Base-by-base conservation (phyloP, 2,113 vertebrate species). In the Saiga tatarica region DNA sequence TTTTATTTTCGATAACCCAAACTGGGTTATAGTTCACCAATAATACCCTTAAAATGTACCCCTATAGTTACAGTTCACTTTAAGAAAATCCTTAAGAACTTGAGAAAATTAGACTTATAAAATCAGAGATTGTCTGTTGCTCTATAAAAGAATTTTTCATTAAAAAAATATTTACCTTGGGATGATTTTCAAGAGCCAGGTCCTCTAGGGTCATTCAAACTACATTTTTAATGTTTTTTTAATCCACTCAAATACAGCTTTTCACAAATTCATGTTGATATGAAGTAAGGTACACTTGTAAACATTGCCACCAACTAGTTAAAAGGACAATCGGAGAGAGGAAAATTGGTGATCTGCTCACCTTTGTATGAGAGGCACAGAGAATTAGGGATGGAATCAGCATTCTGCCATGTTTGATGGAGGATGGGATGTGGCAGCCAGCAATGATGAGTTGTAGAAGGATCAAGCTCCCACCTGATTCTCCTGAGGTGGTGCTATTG, bases 21-120 rank as follows among this genome's bases (percentile, higher is more conserved):
- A 81, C 30, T 86, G 42, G 45, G 64, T 59, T 89, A 28, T 5
- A 71, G 83, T 19, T 60, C 16, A 33, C 36, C 45, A 67, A 36
- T 30, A 50, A 57, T 26, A 76, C 62, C 88, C 74, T 79, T 33
- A 79, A 90, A 83, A 83, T 33, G n/a, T 42, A 39, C 42, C 30
- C 52, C 57, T 59, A 33, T 21, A 30, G 57, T 52, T 92, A 13
- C 59, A 90, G 84, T 91, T 84, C 25, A 9, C 53, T 89, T 94
- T 93, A 95, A 96, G 90, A 53, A 87, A 94, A 74, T 16, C 21
- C 71, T n/a, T 47, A 87, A 30, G 89, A 96, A 97, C 60, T 30
- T 47, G 84, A 26, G 87, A 96, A 97, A 74, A 93, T 59, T 53
- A 94, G 85, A 85, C 81, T 93, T 94, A 89, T 64, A 92, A 95